These are phyloP conservation scores for Agelas oroides DNA, from an alignment of 37 sponge, comb jelly and placozoan genomes.

Conservation along the genomic window DNA sequence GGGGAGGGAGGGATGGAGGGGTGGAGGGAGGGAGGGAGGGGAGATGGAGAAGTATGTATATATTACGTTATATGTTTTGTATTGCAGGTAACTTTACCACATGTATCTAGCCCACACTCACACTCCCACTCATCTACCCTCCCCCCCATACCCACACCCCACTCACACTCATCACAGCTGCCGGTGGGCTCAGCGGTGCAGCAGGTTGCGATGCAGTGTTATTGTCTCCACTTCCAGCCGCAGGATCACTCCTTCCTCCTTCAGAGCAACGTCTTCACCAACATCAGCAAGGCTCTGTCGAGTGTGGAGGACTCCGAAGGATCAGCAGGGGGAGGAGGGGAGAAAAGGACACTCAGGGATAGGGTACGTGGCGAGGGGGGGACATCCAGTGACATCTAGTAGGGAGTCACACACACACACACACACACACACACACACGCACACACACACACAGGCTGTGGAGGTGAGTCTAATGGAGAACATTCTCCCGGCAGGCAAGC, in stretches of 20 bases:
- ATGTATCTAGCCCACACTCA: no score
- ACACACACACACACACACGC: no score
- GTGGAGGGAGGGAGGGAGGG: not conserved
- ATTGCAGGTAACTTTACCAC: no score
- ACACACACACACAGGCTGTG: slow-evolving; percentile 27
- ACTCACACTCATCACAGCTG: no score
- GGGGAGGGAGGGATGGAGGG: no score
- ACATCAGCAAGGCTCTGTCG: slow-evolving; percentile 91
- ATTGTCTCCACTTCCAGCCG: slow-evolving; percentile 90
- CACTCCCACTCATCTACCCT: no score
- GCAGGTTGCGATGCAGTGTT: slow-evolving; percentile 91
- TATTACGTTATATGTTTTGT: no score
- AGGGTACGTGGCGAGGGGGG: slow-evolving; percentile 7
- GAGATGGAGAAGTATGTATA: no score
- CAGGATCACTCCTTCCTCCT: slow-evolving; percentile 96
- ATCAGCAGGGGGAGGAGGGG: slow-evolving; percentile 11
- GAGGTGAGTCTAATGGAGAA: slow-evolving; percentile 65
- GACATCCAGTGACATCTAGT: no score
- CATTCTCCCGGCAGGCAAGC: slow-evolving; percentile 41
- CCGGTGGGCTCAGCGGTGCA: slow-evolving; percentile 85
- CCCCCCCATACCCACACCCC: not conserved
- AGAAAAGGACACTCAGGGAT: slow-evolving; percentile 25
- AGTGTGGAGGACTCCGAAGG: slow-evolving; percentile 75
- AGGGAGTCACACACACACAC: no score
- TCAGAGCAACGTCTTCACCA: slow-evolving; percentile 89